phyloP scores from a whole-genome alignment of 1,140 invertebrate species.

The Heliothis virescens region DNA sequence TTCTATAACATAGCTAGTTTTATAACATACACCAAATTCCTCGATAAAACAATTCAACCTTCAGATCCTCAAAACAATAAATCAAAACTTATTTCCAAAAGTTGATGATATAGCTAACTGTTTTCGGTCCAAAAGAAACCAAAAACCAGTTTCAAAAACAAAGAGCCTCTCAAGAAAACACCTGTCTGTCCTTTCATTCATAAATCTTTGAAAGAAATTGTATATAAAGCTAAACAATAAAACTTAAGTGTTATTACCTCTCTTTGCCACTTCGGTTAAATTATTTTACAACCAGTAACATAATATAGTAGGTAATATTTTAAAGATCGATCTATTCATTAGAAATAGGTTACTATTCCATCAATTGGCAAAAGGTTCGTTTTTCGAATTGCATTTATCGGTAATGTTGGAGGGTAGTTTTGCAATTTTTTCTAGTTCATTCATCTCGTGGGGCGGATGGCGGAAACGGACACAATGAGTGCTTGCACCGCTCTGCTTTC shows the following conservation, averaged over 20 bases:
- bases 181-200: background rate
- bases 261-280: background rate
- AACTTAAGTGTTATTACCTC: conserved; percentile 4
- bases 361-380: background rate
- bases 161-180: background rate
- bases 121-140: no score
- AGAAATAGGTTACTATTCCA: conserved; percentile 8
- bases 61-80: no score
- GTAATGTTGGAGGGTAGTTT: conserved; percentile 19
- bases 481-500: conserved; percentile 70
- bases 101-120: no score
- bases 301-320: background rate
- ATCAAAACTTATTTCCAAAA: no score
- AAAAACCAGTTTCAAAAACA: no score
- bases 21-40: no score
- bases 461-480: conserved; percentile 78
- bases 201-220: background rate
- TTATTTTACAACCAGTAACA: background rate
- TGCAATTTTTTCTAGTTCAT: conserved; percentile 53
- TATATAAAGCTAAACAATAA: conserved; percentile 16
- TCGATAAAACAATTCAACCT: no score
- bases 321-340: background rate
- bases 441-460: conserved; percentile 68
- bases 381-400: conserved; percentile 36
- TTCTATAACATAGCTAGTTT: no score